Evolutionary conservation across 2,888 invertebrate genomes (phyloP), one percentile per base, ranked within the genome.

Genomic region (Heliconius hortense): DNA sequence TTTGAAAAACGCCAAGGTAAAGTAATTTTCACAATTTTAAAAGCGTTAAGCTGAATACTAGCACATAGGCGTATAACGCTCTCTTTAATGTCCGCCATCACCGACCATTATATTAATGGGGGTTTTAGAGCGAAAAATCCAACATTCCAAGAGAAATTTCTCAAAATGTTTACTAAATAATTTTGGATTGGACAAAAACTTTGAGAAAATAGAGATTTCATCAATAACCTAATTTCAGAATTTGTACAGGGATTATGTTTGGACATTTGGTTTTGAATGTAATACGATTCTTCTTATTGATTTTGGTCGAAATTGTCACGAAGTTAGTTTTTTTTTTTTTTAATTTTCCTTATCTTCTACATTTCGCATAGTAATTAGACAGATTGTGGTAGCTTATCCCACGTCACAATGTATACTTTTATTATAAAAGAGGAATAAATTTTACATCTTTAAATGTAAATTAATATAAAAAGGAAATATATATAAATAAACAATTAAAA

Each of bases 41-140:
- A 70, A 70, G 70, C 70, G 13, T 35, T 26, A 39, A 43, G 59
- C 24, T 71, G 59, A 39, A 56, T 60, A 59, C 24, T 24, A 39
- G 60, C 26, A 60, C 39, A 60, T 60, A 60, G 59, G 56, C 59
- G 18, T 35, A 31, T 59, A 70, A 35, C 60, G 24, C 59, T 71
- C 60, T 21, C 59, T 71, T 39, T 71, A 71, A 72, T 72, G 63
- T 56, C 48, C 8, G 48, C 63, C 48, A 72, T 72, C 31, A 63
- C 63, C 62, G 63, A 63, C 31, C 63, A 72, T 72, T 72, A 72
- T 72, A 63, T 48, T 63, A 72, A 72, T 72, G 72, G 72, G 26
- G 26, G 28, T 48, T 48, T 63, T 72, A 48, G 28, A 48, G 63
- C 21, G 63, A 72, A 63, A 70, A 72, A 63, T 72, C 48, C 63